A percentile compares a stretch with the other conserved stretches of the same genome.
These are phyloP conservation scores for Callocephalon fimbriatum DNA, from an alignment of 2,113 vertebrate species.

Conservation along the genomic window DNA sequence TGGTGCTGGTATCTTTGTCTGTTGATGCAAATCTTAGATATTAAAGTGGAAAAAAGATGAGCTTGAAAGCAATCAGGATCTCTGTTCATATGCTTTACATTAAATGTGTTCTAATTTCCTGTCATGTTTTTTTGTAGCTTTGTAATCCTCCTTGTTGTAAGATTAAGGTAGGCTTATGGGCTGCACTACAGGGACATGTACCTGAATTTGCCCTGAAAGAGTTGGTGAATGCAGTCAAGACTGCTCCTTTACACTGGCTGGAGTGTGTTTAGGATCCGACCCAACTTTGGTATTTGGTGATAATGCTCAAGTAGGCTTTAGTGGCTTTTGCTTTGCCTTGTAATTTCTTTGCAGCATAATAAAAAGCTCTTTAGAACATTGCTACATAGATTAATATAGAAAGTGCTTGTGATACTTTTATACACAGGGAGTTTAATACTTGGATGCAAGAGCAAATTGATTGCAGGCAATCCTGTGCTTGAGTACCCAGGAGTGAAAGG, in stretches of 20 bases:
- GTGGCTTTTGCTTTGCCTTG: conserved; percentile 67
- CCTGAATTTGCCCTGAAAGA: not conserved
- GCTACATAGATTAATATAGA: conserved; percentile 75
- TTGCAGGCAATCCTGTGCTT: conserved; percentile 77
- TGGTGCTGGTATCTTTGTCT: not conserved
- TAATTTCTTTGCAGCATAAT: conserved; percentile 74
- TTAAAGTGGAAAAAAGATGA: not conserved
- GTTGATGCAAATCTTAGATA: not conserved
- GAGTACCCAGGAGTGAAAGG: conserved; percentile 75
- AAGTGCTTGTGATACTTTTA: conserved; percentile 77
- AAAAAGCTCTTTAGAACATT: conserved; percentile 75
- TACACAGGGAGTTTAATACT: conserved; percentile 70
- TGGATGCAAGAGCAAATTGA: conserved; percentile 78
- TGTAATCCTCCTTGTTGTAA: conserved; percentile 58
- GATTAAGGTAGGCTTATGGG: not conserved
- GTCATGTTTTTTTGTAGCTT: conserved; percentile 41
- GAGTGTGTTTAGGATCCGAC: not conserved
- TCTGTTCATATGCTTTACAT: conserved; percentile 16
- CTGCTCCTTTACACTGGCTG: not conserved
- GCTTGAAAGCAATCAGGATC: not conserved
- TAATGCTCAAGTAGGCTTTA: conserved; percentile 58
- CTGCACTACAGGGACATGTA: not conserved
- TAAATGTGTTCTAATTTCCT: conserved; percentile 48
- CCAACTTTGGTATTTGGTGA: conserved; percentile 6
- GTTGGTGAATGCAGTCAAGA: not conserved